Conservation (phyloP, 2,888 invertebrate genomes). For the Phasia obesa region DNA sequence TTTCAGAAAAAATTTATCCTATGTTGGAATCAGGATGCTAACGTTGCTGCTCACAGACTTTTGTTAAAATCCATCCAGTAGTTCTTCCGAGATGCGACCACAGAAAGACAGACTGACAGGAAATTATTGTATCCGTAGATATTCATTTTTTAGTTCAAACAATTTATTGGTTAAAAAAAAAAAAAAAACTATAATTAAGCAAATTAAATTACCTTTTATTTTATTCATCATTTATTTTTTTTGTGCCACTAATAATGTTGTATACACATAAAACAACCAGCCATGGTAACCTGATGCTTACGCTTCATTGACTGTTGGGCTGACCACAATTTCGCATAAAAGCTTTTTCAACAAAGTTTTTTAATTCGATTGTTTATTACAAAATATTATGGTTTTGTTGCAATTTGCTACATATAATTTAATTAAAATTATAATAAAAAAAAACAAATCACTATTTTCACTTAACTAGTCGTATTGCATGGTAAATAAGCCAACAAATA, state of each 20-base stretch:
- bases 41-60: no score
- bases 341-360: background rate
- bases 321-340: constrained; percentile 12
- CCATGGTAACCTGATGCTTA: background rate
- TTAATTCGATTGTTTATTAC: background rate
- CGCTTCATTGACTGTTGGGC: background rate
- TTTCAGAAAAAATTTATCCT: no score
- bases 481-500: no score
- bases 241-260: background rate
- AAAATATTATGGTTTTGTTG: background rate
- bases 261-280: background rate
- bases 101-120: no score
- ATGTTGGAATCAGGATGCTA: no score
- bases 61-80: no score
- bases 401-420: background rate
- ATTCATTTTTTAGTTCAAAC: no score
- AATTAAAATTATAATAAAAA: background rate
- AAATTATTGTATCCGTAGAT: no score
- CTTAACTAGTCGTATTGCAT: background rate
- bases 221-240: background rate
- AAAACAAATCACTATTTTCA: background rate
- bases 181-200: no score
- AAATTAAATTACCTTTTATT: no score
- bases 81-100: no score
- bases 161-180: no score